These are phyloP conservation scores for Pteropus rufus DNA, from an alignment of 2,797 vertebrate species.

Conservation along the genomic window DNA sequence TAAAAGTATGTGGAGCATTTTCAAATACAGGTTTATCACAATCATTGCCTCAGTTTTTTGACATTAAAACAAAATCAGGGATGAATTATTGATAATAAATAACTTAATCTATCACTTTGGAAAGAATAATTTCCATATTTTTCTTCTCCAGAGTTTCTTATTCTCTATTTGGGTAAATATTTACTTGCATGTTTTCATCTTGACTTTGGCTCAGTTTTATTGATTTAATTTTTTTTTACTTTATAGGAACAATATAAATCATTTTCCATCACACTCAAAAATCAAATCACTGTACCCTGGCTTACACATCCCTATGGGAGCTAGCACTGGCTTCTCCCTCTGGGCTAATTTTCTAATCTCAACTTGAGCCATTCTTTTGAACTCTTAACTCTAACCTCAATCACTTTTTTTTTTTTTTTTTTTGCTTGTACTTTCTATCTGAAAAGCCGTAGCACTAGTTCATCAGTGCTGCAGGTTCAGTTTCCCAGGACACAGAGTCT, in stretches of 20 bases:
- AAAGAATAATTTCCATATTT: neutral
- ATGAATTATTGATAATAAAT: neutral
- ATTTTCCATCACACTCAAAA: neutral
- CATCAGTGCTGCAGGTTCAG: neutral
- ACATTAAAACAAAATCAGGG: neutral
- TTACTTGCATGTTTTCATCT: neutral
- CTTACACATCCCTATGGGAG: neutral
- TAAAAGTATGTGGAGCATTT: neutral
- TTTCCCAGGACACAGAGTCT: neutral
- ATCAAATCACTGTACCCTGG: neutral
- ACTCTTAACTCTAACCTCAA: neutral
- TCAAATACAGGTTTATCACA: neutral
- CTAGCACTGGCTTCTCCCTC: neutral
- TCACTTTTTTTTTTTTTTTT: neutral
- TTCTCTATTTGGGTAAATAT: neutral
- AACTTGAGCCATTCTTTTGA: neutral
- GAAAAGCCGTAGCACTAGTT: neutral
- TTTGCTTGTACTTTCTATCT: neutral
- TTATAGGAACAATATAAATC: neutral
- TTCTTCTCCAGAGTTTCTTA: neutral
- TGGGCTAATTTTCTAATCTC: neutral
- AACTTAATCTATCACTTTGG: neutral
- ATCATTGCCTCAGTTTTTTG: neutral
- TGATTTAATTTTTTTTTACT: neutral
- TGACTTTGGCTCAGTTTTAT: neutral